A percentile compares a stretch with the other conserved stretches of the same genome.
phyloP scores from a whole-genome alignment of 2,797 vertebrate genomes.

The Leptoclinus maculatus region DNA sequence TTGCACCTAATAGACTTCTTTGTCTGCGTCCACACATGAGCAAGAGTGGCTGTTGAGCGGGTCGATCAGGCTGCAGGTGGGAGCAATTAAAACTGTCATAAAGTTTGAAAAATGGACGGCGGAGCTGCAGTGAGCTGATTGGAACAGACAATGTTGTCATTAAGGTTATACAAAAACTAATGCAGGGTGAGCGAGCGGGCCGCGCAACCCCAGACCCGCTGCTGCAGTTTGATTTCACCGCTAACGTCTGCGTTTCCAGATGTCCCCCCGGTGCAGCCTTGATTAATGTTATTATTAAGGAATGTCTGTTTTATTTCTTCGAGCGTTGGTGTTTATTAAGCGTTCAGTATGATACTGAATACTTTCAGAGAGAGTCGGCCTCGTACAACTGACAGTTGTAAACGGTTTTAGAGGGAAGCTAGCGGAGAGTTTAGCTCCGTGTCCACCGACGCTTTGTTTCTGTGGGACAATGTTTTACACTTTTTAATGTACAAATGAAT shows the following conservation, averaged over 20 bases:
- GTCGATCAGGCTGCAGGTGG: conserved; percentile 91
- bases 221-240: conserved; percentile 88
- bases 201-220: conserved; percentile 69
- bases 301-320: conserved; percentile 61
- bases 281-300: conserved; percentile 81
- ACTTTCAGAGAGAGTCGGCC: conserved; percentile 2
- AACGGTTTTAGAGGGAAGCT: not conserved
- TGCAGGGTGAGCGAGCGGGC: conserved; percentile 57
- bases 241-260: conserved; percentile 92
- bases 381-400: not conserved
- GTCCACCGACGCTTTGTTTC: not conserved
- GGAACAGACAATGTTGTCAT: conserved; percentile 98
- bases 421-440: not conserved
- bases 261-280: conserved; percentile 83
- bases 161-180: conserved; percentile 87
- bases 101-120: conserved; percentile 99
- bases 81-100: conserved; percentile 98
- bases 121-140: conserved; percentile 91
- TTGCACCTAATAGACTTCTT: conserved; percentile 93
- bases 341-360: conserved; percentile 29
- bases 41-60: conserved; percentile 89
- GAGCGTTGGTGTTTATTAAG: conserved; percentile 37
- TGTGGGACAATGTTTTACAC: no score
- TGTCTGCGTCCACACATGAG: conserved; percentile 90
- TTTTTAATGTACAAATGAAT: no score